Evolutionary conservation across 2,888 invertebrate species (phyloP).

Genomic region (Pyrgus malvae): DNA sequence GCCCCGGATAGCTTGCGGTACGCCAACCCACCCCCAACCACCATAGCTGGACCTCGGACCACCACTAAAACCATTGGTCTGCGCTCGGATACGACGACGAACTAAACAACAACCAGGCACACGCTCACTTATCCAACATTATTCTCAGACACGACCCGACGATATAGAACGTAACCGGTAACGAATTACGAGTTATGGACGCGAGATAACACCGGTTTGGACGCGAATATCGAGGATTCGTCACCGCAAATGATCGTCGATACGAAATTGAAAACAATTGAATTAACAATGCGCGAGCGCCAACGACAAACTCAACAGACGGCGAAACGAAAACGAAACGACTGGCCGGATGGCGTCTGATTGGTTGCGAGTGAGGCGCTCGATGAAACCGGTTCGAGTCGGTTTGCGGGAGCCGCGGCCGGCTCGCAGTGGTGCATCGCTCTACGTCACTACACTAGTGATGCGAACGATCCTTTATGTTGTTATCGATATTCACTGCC

Average conservation of each 20-base stretch:
- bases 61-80: slow-evolving; percentile 73
- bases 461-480: slow-evolving; percentile 41
- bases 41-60: slow-evolving; percentile 67
- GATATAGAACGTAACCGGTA: background rate
- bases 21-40: slow-evolving; percentile 58
- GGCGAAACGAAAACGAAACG: slow-evolving; percentile 54
- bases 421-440: slow-evolving; percentile 69
- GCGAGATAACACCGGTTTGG: slow-evolving; percentile 49
- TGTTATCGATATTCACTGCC: slow-evolving; percentile 34
- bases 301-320: slow-evolving; percentile 42
- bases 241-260: slow-evolving; percentile 44
- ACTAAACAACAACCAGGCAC: slow-evolving; percentile 29
- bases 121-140: slow-evolving; percentile 76
- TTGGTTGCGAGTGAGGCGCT: slow-evolving; percentile 68
- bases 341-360: slow-evolving; percentile 66
- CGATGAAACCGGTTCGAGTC: slow-evolving; percentile 68
- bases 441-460: slow-evolving; percentile 54
- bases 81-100: slow-evolving; percentile 39
- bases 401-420: slow-evolving; percentile 69
- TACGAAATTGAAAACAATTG: slow-evolving; percentile 43
- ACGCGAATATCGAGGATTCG: slow-evolving; percentile 41
- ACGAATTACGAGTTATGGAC: slow-evolving; percentile 30
- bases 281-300: slow-evolving; percentile 33
- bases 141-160: slow-evolving; percentile 39
- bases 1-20: slow-evolving; percentile 67